Evolutionary conservation across 2,113 vertebrate genomes (phyloP).

Genomic region (Crotalus helleri): DNA sequence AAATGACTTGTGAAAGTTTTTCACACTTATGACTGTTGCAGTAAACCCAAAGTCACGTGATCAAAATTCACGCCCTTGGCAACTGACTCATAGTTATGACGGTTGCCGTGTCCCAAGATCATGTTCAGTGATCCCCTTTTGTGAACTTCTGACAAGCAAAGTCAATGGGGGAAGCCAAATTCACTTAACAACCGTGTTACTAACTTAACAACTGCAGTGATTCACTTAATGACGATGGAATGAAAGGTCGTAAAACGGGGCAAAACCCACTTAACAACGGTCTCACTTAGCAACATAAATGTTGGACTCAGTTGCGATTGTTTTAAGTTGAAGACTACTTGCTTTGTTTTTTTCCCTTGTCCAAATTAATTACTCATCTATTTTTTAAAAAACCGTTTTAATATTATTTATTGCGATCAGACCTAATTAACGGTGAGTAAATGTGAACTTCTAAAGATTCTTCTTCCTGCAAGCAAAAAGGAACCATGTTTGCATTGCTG

Average conservation of each 20-base stretch:
- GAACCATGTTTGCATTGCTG: not conserved
- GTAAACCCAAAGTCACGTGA: not conserved
- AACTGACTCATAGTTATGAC: too few relatives aligned
- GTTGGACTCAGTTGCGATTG: not conserved
- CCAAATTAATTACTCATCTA: conserved; percentile 21
- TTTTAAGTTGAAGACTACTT: not conserved
- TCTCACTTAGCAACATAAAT: not conserved
- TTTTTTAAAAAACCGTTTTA: conserved; percentile 16
- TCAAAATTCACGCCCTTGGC: not conserved
- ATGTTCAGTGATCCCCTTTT: too few relatives aligned
- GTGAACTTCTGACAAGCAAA: too few relatives aligned
- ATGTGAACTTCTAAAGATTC: not conserved
- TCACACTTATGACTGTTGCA: not conserved
- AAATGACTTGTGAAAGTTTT: not conserved
- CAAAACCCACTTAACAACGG: not conserved
- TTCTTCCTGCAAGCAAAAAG: conserved; percentile 1
- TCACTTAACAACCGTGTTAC: too few relatives aligned
- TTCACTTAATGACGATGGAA: not conserved
- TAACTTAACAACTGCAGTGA: too few relatives aligned
- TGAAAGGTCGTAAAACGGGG: not conserved
- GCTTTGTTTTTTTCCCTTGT: not conserved
- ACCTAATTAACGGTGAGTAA: not conserved
- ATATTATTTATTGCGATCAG: conserved; percentile 25
- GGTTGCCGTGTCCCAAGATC: too few relatives aligned
- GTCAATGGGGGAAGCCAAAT: too few relatives aligned